Conservation (phyloP, 2,888 invertebrate genomes). For the Chromoteleia sp. region DNA sequence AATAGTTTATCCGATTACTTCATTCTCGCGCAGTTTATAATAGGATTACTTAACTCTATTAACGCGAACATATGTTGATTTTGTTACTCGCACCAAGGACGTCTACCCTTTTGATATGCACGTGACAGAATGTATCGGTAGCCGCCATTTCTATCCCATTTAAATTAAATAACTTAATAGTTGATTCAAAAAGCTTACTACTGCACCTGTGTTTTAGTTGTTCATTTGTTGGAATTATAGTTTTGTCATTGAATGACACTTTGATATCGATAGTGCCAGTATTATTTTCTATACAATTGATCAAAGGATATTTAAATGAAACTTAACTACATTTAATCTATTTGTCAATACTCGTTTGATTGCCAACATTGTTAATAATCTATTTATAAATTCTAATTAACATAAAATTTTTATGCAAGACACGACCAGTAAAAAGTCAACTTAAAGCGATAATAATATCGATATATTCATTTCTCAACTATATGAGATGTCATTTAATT, state of each 20-base stretch:
- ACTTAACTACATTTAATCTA: too few species aligned
- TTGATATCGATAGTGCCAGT: conserved; percentile 17
- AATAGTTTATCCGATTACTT: conserved; percentile 36
- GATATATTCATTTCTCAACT: too few species aligned
- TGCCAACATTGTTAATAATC: too few species aligned
- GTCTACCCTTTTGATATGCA: conserved; percentile 66
- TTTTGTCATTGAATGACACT: conserved; percentile 37
- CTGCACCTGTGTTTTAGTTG: conserved; percentile 48
- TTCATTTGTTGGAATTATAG: conserved; percentile 27
- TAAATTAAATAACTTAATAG: conserved; percentile 51
- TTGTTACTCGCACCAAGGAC: conserved; percentile 66
- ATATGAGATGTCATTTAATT: too few species aligned
- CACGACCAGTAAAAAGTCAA: too few species aligned
- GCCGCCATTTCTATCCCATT: conserved; percentile 51
- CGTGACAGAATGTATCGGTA: conserved; percentile 53
- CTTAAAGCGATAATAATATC: too few species aligned
- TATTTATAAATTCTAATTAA: too few species aligned
- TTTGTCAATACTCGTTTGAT: too few species aligned
- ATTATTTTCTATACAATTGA: conserved; percentile 27
- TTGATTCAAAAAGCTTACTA: conserved; percentile 43
- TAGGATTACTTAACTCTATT: conserved; percentile 59
- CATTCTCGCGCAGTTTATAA: conserved; percentile 57
- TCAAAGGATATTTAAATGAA: conserved; percentile 5
- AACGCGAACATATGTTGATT: conserved; percentile 58
- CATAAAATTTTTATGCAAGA: too few species aligned